Percentiles rank a stretch among this genome's conserved stretches.
Conservation (phyloP, 2,797 vertebrate species). For the Xenopus petersii region DNA sequence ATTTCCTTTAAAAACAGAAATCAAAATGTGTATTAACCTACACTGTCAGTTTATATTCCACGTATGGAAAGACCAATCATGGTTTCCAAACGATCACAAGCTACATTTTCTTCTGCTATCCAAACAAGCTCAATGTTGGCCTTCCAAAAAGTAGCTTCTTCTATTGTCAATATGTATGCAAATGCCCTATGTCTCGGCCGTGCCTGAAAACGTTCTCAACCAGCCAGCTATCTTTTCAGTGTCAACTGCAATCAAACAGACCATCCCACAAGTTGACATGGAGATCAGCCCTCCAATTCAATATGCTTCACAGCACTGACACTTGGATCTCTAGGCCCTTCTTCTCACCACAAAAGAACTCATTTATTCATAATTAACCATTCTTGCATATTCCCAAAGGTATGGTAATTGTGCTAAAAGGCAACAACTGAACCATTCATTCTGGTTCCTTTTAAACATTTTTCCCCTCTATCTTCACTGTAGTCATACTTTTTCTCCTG, state of each 20-base stretch:
- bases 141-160: neutral
- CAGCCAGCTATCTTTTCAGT: slow-evolving; percentile 68
- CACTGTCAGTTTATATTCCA: no score
- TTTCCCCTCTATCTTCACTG: slow-evolving; percentile 47
- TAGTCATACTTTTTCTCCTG: slow-evolving; percentile 54
- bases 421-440: slow-evolving; percentile 70
- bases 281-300: slow-evolving; percentile 66
- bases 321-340: slow-evolving; percentile 63
- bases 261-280: slow-evolving; percentile 60
- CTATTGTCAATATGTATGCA: slow-evolving; percentile 63
- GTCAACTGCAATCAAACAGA: slow-evolving; percentile 60
- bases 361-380: slow-evolving; percentile 74
- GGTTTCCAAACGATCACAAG: no score
- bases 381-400: slow-evolving; percentile 68
- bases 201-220: slow-evolving; percentile 54
- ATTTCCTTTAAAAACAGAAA: no score
- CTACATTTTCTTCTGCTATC: neutral
- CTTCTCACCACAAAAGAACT: slow-evolving; percentile 63
- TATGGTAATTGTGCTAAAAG: slow-evolving; percentile 71
- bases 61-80: no score
- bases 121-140: neutral
- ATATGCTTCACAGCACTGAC: slow-evolving; percentile 65
- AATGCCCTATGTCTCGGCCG: slow-evolving; percentile 61
- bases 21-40: no score
- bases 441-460: slow-evolving; percentile 59